phyloP scores from a whole-genome alignment of 2,888 invertebrate species.

The Galerucella calmariensis region DNA sequence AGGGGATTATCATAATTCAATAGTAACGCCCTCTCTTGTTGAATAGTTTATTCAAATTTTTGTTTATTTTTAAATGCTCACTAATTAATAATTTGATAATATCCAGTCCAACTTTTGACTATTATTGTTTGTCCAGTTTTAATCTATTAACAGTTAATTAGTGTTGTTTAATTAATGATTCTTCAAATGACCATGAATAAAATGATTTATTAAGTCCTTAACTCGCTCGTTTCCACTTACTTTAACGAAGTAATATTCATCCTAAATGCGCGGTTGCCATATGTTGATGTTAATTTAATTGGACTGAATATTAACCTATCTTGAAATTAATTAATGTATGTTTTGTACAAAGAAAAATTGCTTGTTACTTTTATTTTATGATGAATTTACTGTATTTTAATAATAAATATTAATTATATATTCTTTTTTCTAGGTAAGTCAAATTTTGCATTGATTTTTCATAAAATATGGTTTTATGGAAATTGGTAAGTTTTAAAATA shows the following conservation, averaged over 20 bases:
- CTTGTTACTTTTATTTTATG: neutral
- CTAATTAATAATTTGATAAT: too few species aligned
- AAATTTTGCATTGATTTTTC: neutral
- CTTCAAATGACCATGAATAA: conserved; percentile 7
- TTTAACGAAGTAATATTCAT: conserved; percentile 6
- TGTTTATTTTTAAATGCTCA: neutral
- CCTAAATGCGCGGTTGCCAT: neutral
- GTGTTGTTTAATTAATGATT: neutral
- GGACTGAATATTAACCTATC: neutral
- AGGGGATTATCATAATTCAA: too few species aligned
- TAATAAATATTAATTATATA: neutral
- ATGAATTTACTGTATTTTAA: too few species aligned
- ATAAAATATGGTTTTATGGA: neutral
- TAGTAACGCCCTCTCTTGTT: too few species aligned
- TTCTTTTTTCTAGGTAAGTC: neutral
- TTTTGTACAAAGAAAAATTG: neutral
- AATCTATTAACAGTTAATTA: neutral
- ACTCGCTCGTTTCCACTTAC: conserved; percentile 12
- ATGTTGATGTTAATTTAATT: conserved; percentile 5
- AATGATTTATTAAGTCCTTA: neutral
- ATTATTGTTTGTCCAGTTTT: neutral
- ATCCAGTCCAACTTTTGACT: too few species aligned
- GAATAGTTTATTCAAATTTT: too few species aligned
- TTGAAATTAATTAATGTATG: neutral
- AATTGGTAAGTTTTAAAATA: neutral